Percentiles rank a stretch among this genome's conserved stretches.
Evolutionary conservation across 1,140 invertebrate species (phyloP).

Genomic region (Trachymyrmex septentrionalis): DNA sequence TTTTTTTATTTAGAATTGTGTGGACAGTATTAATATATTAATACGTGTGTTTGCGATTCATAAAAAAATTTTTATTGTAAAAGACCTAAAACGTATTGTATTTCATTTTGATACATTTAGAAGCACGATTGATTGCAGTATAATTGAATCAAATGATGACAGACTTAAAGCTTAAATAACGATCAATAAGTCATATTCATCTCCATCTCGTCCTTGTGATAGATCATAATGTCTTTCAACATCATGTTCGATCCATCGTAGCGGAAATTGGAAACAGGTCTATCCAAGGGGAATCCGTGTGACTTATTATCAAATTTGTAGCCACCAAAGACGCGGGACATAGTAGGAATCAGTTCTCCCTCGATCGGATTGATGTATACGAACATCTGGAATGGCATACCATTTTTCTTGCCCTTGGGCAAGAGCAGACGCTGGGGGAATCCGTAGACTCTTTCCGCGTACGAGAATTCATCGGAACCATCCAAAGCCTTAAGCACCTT

Average conservation of each 20-base stretch:
- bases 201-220: conserved; percentile 71
- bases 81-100: neutral
- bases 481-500: conserved; percentile 78
- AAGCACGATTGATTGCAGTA: neutral
- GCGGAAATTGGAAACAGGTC: conserved; percentile 65
- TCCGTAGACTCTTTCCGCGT: conserved; percentile 71
- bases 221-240: conserved; percentile 78
- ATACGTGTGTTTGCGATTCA: neutral
- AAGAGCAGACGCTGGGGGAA: conserved; percentile 80
- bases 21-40: neutral
- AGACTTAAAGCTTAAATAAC: neutral
- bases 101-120: neutral
- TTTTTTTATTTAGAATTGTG: neutral
- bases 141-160: conserved; percentile 12
- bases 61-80: neutral
- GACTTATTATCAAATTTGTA: conserved; percentile 57
- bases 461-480: conserved; percentile 70
- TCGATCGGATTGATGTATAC: conserved; percentile 77
- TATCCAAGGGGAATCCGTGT: conserved; percentile 86
- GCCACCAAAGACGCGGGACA: conserved; percentile 61
- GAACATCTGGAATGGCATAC: conserved; percentile 81
- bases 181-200: conserved; percentile 56
- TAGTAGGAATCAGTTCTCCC: neutral
- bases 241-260: conserved; percentile 79
- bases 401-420: conserved; percentile 80